phyloP scores from a whole-genome alignment of 2,113 vertebrate species.

The Delphinus delphis region DNA sequence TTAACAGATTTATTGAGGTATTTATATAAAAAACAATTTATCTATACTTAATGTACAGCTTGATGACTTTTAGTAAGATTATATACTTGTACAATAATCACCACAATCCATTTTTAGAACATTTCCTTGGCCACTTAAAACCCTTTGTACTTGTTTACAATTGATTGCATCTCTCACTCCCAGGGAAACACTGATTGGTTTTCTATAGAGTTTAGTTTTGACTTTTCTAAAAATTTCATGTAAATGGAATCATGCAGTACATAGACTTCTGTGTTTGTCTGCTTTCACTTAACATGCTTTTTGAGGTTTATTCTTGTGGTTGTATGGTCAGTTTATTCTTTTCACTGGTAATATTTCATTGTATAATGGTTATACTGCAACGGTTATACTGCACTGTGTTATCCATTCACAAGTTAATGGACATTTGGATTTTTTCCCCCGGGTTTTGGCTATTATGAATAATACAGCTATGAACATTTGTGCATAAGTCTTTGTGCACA shows the following conservation, averaged over 20 bases:
- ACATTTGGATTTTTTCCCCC: background rate
- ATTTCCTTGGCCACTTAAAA: background rate
- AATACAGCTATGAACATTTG: background rate
- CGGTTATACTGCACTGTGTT: background rate
- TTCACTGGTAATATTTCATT: background rate
- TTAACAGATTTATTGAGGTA: background rate
- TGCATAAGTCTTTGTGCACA: background rate
- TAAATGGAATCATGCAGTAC: background rate
- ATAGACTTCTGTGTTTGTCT: background rate
- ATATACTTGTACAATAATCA: background rate
- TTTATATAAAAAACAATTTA: background rate
- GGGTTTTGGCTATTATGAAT: background rate
- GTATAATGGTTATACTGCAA: background rate
- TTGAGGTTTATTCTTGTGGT: background rate
- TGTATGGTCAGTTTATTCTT: background rate
- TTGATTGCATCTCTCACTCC: background rate
- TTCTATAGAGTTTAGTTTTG: background rate
- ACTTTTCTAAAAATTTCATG: background rate
- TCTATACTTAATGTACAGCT: background rate
- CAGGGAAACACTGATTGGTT: background rate
- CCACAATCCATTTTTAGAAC: background rate
- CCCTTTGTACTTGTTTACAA: background rate
- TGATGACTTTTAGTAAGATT: background rate
- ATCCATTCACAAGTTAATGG: background rate
- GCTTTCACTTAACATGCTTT: background rate